Conservation (phyloP, 2,113 vertebrate genomes). For the Psammodynastes pulverulentus region DNA sequence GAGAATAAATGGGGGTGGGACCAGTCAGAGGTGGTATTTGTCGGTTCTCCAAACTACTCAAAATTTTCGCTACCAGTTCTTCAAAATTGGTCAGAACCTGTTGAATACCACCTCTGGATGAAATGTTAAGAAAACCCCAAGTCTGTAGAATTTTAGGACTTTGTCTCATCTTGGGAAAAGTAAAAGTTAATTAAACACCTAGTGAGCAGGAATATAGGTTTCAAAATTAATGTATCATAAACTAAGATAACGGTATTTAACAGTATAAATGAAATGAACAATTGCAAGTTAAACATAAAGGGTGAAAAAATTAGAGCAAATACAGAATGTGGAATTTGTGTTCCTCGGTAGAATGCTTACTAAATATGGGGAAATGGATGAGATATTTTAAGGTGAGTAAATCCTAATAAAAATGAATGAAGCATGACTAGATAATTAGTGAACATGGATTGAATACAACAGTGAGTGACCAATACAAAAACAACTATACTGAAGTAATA, state of each 20-base stretch:
- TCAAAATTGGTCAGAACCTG: too few species aligned
- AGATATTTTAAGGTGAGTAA: not conserved
- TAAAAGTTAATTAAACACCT: not conserved
- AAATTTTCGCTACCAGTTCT: too few species aligned
- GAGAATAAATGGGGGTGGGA: too few species aligned
- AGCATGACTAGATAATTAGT: not conserved
- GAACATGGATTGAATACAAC: not conserved
- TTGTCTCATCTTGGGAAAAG: not conserved
- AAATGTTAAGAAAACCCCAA: not conserved
- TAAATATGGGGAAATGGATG: not conserved
- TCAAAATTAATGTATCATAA: not conserved
- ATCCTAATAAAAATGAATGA: not conserved
- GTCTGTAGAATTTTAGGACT: not conserved
- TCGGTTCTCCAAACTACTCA: too few species aligned
- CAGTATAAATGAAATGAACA: not conserved
- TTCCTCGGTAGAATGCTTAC: not conserved
- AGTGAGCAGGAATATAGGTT: not conserved
- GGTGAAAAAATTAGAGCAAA: not conserved
- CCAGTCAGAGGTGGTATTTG: too few species aligned
- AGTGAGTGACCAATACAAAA: not conserved
- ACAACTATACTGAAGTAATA: not conserved
- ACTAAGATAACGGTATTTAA: not conserved
- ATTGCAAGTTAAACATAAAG: not conserved
- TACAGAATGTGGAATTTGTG: not conserved
- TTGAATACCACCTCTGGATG: too few species aligned